Conservation (phyloP, 2,113 vertebrate species). For the Riparia riparia region DNA sequence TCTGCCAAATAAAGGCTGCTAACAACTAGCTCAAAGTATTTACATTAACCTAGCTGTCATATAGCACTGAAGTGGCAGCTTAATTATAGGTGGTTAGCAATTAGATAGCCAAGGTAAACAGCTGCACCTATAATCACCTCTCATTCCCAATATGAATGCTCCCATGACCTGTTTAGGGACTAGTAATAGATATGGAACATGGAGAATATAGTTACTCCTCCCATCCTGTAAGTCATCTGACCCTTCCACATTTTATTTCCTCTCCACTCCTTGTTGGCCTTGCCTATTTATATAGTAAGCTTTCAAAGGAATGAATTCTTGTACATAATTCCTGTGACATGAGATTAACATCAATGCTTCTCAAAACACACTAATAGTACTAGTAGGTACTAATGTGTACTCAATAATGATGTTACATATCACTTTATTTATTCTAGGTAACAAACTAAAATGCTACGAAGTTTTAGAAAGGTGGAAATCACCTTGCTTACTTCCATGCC, state of each 20-base stretch:
- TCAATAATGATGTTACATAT: background rate
- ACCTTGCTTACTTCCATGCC: background rate
- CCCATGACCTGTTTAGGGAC: background rate
- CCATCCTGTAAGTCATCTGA: background rate
- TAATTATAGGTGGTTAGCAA: background rate
- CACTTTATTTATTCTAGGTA: background rate
- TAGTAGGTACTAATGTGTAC: background rate
- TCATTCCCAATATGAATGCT: background rate
- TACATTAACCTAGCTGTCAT: background rate
- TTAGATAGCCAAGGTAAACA: background rate
- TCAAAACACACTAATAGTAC: background rate
- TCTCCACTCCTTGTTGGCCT: background rate
- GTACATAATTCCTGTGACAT: background rate
- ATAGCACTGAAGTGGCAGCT: background rate
- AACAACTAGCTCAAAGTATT: background rate
- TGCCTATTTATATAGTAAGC: background rate
- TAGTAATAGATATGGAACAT: background rate
- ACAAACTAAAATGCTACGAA: background rate
- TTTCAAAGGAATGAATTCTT: background rate
- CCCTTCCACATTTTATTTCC: background rate
- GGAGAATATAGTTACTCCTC: background rate
- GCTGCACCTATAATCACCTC: background rate
- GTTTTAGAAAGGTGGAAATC: background rate
- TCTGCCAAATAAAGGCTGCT: background rate
- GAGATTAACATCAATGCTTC: background rate